Conservation (phyloP, 2,888 invertebrate species). For the Parnassius orleans region DNA sequence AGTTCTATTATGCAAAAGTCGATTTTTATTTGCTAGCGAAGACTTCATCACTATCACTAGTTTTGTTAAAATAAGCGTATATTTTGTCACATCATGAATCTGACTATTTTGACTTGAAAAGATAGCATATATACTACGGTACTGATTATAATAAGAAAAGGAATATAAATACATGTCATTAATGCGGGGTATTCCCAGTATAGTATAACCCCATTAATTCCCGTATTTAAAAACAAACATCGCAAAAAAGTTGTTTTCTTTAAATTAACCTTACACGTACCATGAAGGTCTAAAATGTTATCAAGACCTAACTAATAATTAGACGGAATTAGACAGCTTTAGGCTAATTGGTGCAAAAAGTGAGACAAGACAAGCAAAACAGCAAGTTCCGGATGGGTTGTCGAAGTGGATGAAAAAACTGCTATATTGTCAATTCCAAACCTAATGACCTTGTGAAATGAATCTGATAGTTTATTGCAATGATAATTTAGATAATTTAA, state of each 20-base stretch:
- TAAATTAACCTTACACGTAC: constrained; percentile 19
- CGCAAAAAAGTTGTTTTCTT: background rate
- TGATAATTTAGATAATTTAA: too few species aligned
- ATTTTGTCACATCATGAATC: too few species aligned
- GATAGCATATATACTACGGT: too few species aligned
- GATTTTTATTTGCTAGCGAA: too few species aligned
- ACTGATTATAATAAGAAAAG: too few species aligned
- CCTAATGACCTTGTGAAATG: background rate
- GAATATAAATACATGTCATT: too few species aligned
- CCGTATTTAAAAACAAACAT: background rate
- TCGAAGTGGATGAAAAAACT: constrained; percentile 4
- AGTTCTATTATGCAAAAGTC: too few species aligned
- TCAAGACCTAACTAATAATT: constrained; percentile 28
- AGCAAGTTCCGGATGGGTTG: constrained; percentile 23
- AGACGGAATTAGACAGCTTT: constrained; percentile 9
- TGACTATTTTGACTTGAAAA: too few species aligned
- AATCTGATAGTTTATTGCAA: background rate
- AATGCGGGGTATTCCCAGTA: too few species aligned
- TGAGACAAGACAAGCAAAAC: constrained; percentile 17
- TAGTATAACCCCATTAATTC: too few species aligned
- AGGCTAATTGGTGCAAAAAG: constrained; percentile 27
- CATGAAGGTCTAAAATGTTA: constrained; percentile 25
- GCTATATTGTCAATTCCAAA: background rate
- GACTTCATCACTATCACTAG: too few species aligned
- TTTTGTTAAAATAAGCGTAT: too few species aligned